Evolutionary conservation across 2,797 vertebrate genomes (phyloP).

Genomic region (Chloroceryle inda): DNA sequence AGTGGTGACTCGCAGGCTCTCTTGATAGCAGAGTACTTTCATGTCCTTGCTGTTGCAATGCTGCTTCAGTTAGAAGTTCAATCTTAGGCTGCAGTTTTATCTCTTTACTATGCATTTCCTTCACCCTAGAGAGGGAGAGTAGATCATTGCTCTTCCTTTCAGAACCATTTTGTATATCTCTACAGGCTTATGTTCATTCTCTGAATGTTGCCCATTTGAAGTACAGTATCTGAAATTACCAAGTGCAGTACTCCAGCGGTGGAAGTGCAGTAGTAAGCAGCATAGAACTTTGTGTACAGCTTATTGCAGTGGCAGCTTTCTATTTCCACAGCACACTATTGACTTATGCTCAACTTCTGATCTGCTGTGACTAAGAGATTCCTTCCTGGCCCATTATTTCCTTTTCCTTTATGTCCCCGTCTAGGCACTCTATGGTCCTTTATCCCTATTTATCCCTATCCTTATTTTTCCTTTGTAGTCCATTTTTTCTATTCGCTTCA

Average conservation of each 20-base stretch:
- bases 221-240: neutral
- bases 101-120: neutral
- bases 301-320: neutral
- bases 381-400: conserved; percentile 45
- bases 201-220: neutral
- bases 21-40: neutral
- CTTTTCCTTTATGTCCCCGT: conserved; percentile 13
- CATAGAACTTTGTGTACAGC: fast-evolving
- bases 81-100: neutral
- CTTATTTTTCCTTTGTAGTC: conserved; percentile 2
- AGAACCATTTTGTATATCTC: neutral
- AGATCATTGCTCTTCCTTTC: neutral
- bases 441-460: neutral
- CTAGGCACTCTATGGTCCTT: neutral
- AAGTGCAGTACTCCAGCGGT: neutral
- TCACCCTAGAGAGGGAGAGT: neutral
- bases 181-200: neutral
- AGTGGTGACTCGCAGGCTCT: neutral
- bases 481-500: conserved; percentile 27
- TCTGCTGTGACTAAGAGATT: neutral
- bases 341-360: conserved; percentile 33
- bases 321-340: neutral
- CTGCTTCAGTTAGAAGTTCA: neutral
- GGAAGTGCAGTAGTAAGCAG: neutral
- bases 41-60: neutral